Evolutionary conservation across 2,888 invertebrate genomes (phyloP), one percentile per base, ranked within the genome.

Genomic region (Celastrina argiolus): DNA sequence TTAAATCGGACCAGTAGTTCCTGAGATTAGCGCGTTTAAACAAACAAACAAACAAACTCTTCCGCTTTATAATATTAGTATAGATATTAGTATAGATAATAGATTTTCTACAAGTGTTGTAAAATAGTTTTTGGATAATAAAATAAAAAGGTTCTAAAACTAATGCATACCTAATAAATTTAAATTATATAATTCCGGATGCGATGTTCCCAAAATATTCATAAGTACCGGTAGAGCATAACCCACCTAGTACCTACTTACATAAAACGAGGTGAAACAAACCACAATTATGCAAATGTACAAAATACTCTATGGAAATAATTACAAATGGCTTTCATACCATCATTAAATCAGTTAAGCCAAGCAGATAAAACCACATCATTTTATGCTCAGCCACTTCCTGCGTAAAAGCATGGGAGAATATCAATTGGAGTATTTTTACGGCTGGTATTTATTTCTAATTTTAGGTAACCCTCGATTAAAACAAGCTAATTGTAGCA

Each of bases 311-410:
- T 51, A 51, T 16, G 16, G 12, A 51, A 51, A 51, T 51, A 51
- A 51, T 51, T 26, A 51, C 51, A 5, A 51, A 22, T 26, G 22
- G 51, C 10, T 12, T 51, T 18, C 8, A 36, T 36, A 7, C 51
- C 51, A 51, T 51, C 51, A 51, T 51, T 51, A 51, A 51, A 51
- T 51, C 51, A 1, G 51, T 51, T 26, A 22, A 51, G 5, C 51
- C 51, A 7, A 51, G 51, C 51, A 26, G 22, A 51, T 51, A 51
- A 51, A 51, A 51, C 22, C 51, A 26, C 51, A 51, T 51, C 51
- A 22, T 26, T 51, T 51, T 51, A 51, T 26, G 51, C 51, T 51
- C 51, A 51, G 51, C 22, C 51, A 51, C 51, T 51, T 51, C 51
- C 51, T 51, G 51, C 51, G 51, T 2, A 36, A 36, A 36, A 36